Evolutionary conservation across 2,888 invertebrate genomes (phyloP), one percentile per base, ranked within the genome.

Genomic region (Brenthis hecate): DNA sequence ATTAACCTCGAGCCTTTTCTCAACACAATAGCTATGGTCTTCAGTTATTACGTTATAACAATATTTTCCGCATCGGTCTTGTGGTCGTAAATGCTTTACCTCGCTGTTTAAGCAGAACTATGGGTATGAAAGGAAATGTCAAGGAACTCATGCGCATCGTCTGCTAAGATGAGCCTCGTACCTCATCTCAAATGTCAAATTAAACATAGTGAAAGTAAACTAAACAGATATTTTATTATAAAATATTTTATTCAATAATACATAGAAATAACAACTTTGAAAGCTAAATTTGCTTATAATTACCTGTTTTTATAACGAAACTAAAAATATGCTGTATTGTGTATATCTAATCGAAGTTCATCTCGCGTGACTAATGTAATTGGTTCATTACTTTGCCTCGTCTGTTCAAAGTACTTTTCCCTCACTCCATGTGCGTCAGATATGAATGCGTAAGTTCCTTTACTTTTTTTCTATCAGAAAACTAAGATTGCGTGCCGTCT

Each of bases 361-460:
- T 84, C 82, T 80, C 80, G 79, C 80, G 82, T 81, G 80, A 82
- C 85, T 90, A 91, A 91, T 91, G 89, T 90, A 88, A 91, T 91
- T 91, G 89, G 88, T 87, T 89, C 87, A 88, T 90, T 91, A 90
- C 89, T 88, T 86, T 85, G 83, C 65, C 69, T 72, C 61, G 56
- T 58, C 68, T 68, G 85, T 84, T 84, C 82, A 81, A 79, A 82
- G 80, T 80, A 80, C 77, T 80, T 43, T 43, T 43, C 36, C 36
- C 81, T 76, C 84, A 84, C 82, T 85, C 81, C 81, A 50, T 81
- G 82, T 83, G 81, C 83, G 36, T 83, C 82, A 85, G 86, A 88
- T 89, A 88, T 88, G 36, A 43, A 43, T 8, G 88, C 89, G 83
- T 81, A 81, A 80, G 77, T 78, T 81, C 78, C 77, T 80, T 83